Evolutionary conservation across 2,113 vertebrate genomes (phyloP).

Genomic region (Nesogale talazaci): DNA sequence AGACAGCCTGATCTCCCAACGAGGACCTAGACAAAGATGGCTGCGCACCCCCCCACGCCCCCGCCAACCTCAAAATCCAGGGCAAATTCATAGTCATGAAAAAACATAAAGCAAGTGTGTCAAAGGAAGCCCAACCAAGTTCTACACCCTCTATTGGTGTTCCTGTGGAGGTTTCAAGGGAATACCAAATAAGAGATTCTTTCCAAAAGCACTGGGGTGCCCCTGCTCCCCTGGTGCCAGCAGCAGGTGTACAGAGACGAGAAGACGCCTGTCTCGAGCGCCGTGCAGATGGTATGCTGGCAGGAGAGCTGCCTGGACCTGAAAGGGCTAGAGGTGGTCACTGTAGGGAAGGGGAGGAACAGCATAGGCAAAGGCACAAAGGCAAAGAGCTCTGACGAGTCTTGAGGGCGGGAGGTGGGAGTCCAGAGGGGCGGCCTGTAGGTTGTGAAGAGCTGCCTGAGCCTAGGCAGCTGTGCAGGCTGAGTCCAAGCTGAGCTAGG

Average conservation of each 20-base stretch:
- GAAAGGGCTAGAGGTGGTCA: background rate
- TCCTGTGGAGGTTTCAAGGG: constrained; percentile 8
- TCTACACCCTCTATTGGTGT: background rate
- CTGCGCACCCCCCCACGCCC: background rate
- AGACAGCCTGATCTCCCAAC: background rate
- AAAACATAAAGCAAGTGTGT: background rate
- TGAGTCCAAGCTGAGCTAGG: background rate
- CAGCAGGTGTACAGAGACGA: background rate
- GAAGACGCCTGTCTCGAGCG: background rate
- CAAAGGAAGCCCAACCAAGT: background rate
- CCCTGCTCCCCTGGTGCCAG: background rate
- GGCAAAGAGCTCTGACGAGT: background rate
- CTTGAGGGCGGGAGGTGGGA: background rate
- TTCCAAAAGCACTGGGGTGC: background rate
- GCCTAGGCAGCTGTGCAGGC: background rate
- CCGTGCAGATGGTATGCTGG: background rate
- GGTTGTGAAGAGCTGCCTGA: background rate
- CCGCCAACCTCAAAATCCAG: background rate
- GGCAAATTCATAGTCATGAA: background rate
- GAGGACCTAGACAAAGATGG: background rate
- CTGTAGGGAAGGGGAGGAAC: background rate
- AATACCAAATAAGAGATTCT: background rate
- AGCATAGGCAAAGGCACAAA: background rate
- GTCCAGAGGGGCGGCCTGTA: background rate
- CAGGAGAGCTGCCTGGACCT: background rate